phyloP scores from a whole-genome alignment of 1,140 invertebrate genomes.

The Zaprionus gabonicus region DNA sequence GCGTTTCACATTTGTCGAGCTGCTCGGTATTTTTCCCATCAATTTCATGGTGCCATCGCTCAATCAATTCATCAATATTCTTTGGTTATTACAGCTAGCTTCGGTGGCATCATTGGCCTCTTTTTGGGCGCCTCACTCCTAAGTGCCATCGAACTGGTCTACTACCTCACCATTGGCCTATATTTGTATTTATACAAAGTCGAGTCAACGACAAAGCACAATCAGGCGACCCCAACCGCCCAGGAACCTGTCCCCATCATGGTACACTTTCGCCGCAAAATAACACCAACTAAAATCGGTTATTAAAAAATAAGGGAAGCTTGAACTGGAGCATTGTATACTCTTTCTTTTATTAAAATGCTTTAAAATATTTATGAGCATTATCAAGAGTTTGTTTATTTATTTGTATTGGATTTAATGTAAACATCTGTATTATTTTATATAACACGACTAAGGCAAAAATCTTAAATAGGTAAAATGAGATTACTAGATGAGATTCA shows the following conservation, averaged over 20 bases:
- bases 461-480: no score
- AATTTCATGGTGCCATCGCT: not conserved
- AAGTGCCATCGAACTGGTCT: constrained; percentile 80
- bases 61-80: constrained; percentile 1
- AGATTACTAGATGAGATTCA: not conserved
- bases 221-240: no score
- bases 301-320: constrained; percentile 18
- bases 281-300: constrained; percentile 55
- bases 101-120: constrained; percentile 84
- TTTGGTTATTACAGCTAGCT: constrained; percentile 59
- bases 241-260: constrained; percentile 10
- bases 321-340: not conserved
- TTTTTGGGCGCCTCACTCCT: constrained; percentile 84
- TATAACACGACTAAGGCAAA: not conserved
- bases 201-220: not conserved
- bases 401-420: no score
- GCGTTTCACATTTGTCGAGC: constrained; percentile 78
- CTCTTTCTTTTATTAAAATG: not conserved
- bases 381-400: not conserved
- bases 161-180: constrained; percentile 80
- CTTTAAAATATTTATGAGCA: not conserved
- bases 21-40: constrained; percentile 54
- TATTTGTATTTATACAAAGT: constrained; percentile 52
- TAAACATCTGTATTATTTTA: not conserved
- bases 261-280: constrained; percentile 51